Percentiles rank a stretch among this genome's conserved stretches.
Evolutionary conservation across 2,113 vertebrate species (phyloP).

Genomic region (rabbit (Oryctolagus cuniculus)): mOryCun1.1 NC_091444.1:19208001-19208500

Average conservation of each 20-base stretch:
- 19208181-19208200: constrained; percentile 71
- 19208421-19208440: background rate
- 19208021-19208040: rapidly evolving
- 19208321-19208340: too few species aligned
- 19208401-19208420: too few species aligned
- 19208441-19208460: background rate
- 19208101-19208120: background rate
- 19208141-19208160: constrained; percentile 62
- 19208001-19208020: background rate
- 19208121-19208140: constrained; percentile 59
- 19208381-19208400: background rate
- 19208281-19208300: background rate
- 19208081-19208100: background rate
- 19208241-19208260: background rate
- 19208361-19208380: background rate
- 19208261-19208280: background rate
- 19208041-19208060: background rate
- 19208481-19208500: background rate
- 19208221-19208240: constrained; percentile 28
- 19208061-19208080: background rate
- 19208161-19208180: constrained; percentile 70
- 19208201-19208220: constrained; percentile 54
- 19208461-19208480: constrained; percentile 22
- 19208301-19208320: background rate
- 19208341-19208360: background rate